Evolutionary conservation across 2,797 vertebrate species (phyloP).

Genomic region (Sebastiscus albofasciatus): DNA sequence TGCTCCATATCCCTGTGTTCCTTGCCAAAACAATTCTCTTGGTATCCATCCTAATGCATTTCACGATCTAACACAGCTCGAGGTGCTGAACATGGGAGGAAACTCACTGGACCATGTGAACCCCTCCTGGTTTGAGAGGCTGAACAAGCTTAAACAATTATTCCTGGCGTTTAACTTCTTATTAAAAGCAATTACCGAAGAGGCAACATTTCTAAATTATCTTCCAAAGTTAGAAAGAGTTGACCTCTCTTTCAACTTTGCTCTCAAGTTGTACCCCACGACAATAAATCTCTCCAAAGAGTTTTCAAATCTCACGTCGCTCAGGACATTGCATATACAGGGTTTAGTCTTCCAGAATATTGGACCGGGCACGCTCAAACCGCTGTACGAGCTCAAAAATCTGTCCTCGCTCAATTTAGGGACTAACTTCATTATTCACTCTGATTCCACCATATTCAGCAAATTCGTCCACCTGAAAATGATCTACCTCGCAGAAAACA

Average conservation of each 20-base stretch:
- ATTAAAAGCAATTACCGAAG: conserved; percentile 71
- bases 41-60: conserved; percentile 87
- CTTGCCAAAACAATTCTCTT: conserved; percentile 84
- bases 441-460: conserved; percentile 77
- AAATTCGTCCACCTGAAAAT: conserved; percentile 70
- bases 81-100: conserved; percentile 85
- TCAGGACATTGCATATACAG: conserved; percentile 83
- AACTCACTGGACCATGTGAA: conserved; percentile 86
- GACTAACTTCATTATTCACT: conserved; percentile 92
- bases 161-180: conserved; percentile 90
- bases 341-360: conserved; percentile 90
- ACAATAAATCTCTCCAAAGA: conserved; percentile 80
- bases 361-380: conserved; percentile 57
- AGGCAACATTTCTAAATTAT: conserved; percentile 78
- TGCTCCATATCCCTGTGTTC: conserved; percentile 88
- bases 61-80: conserved; percentile 76
- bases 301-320: conserved; percentile 85
- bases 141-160: conserved; percentile 80
- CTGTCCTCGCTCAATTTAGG: conserved; percentile 87
- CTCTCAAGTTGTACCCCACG: conserved; percentile 75
- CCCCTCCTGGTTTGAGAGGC: conserved; percentile 85
- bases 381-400: conserved; percentile 82
- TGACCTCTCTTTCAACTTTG: conserved; percentile 93
- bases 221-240: conserved; percentile 82
- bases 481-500: conserved; percentile 87